Evolutionary conservation across 2,888 invertebrate genomes (phyloP).

Genomic region (Mechanitis messenoides): DNA sequence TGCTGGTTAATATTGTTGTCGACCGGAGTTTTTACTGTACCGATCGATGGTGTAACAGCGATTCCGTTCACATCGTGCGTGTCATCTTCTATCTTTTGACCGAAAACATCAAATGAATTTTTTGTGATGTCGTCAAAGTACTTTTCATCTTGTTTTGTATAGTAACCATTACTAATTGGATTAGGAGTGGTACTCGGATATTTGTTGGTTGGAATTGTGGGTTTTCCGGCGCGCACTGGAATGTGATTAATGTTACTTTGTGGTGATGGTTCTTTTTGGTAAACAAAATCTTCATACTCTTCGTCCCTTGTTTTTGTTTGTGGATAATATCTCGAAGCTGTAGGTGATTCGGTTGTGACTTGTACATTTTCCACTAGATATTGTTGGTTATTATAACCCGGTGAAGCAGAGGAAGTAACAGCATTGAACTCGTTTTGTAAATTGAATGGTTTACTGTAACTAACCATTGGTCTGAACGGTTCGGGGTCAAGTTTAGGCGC

Average conservation of each 20-base stretch:
- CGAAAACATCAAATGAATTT: slow-evolving; percentile 85
- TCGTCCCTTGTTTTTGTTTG: slow-evolving; percentile 67
- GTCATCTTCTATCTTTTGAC: slow-evolving; percentile 78
- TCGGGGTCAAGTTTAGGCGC: slow-evolving; percentile 76
- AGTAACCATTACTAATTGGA: slow-evolving; percentile 78
- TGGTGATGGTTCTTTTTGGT: slow-evolving; percentile 48
- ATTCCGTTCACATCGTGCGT: slow-evolving; percentile 67
- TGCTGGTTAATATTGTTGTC: slow-evolving; percentile 73
- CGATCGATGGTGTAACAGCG: slow-evolving; percentile 65
- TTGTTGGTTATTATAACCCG: slow-evolving; percentile 57
- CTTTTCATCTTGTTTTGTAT: slow-evolving; percentile 81
- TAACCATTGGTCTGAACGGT: slow-evolving; percentile 80
- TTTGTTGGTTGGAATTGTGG: slow-evolving; percentile 48
- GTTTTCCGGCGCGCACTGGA: slow-evolving; percentile 55
- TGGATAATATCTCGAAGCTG: slow-evolving; percentile 68
- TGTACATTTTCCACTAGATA: slow-evolving; percentile 66
- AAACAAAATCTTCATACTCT: slow-evolving; percentile 59
- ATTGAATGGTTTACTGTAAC: slow-evolving; percentile 72
- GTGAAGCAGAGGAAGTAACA: slow-evolving; percentile 58
- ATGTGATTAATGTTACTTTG: slow-evolving; percentile 56
- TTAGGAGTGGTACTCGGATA: slow-evolving; percentile 72
- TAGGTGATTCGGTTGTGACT: slow-evolving; percentile 72
- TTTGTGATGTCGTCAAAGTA: slow-evolving; percentile 84
- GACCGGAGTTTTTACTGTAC: slow-evolving; percentile 66
- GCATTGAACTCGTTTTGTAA: slow-evolving; percentile 64